Evolutionary conservation across 1,140 invertebrate genomes (phyloP), one percentile per base, ranked within the genome.

Genomic region (Drosophila aff.): DNA sequence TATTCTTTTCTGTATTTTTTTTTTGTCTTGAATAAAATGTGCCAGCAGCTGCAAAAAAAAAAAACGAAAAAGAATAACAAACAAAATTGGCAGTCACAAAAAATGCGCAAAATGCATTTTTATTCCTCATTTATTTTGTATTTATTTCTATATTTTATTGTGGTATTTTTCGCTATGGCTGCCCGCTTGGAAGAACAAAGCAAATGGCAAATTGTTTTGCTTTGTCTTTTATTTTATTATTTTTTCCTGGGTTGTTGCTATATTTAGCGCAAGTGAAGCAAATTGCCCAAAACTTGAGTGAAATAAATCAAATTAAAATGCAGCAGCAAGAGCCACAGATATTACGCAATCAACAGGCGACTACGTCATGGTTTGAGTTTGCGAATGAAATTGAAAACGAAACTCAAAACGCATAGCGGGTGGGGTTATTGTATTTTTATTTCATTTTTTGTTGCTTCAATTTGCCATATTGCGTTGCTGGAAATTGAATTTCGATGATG

Each of bases 341-440:
- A 85, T 84, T 84, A 81, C 82, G 82, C 82, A 84, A 84, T 84
- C 82, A 81, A 81, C 66, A 81, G 81, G 66, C 76, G 47, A 47
- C 72, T 84, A 78, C 64, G 72, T 74, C 82, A 81, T 64, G 38
- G n/a, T n/a, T 6, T 43, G 36, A 38, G 21, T 75, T 38, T 74
- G 69, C 69, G 21, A 73, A 47, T 75, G 21, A 74, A 73, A 73
- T 38, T 59, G 66, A 73, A 73, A 73, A 72, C 68, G 68, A 62
- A 74, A 47, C 49, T 16, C 15, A 46, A 68, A 31, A 7, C 40
- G 21, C n/a, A 40, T 68, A 26, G 61, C 16, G 46, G 62, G 66
- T 52, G 61, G 59, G 23, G 18, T 26, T 38, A n/a, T 46, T 33
- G 40, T 23, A 18, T 47, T 47, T 47, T 13, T 46, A 7, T 46